Conservation (phyloP, 2,113 vertebrate genomes). For the Aldabrachelys gigantea region DNA sequence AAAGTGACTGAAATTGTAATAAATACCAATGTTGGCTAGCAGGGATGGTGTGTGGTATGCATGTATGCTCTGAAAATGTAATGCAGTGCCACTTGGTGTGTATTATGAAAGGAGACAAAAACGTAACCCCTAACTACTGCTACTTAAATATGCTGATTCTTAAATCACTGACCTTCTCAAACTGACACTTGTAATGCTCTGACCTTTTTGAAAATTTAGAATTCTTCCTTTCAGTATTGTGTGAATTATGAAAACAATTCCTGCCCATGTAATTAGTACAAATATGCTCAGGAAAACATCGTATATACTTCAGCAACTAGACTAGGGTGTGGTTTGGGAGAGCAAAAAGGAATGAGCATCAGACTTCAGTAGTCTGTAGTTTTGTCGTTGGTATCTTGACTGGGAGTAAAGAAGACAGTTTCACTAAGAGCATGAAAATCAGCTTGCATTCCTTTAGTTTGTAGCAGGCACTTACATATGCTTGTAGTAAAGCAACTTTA, state of each 20-base stretch:
- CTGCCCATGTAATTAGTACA: not conserved
- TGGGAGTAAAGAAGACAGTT: constrained; percentile 54
- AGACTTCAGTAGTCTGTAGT: constrained; percentile 9
- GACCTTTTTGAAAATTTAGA: not conserved
- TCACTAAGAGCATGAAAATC: constrained; percentile 63
- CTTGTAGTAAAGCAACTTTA: constrained; percentile 39
- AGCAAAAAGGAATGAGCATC: constrained; percentile 15
- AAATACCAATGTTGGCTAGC: not conserved
- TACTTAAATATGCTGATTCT: not conserved
- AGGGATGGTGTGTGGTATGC: not conserved
- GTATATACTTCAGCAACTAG: not conserved
- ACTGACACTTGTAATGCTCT: not conserved
- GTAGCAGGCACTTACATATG: constrained; percentile 46
- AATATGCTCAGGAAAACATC: not conserved
- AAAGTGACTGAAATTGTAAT: not conserved
- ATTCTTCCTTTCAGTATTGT: not conserved
- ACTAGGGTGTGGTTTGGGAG: not conserved
- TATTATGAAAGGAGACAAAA: not conserved
- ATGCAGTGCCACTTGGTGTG: not conserved
- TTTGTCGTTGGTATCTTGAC: not conserved
- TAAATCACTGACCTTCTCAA: not conserved
- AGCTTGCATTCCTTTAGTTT: constrained; percentile 39
- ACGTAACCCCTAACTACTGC: not conserved
- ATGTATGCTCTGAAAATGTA: no score
- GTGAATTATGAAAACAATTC: not conserved